Evolutionary conservation across 1,140 invertebrate species (phyloP), one percentile per base, ranked within the genome.

Genomic region (Bombus vancouverensis): DNA sequence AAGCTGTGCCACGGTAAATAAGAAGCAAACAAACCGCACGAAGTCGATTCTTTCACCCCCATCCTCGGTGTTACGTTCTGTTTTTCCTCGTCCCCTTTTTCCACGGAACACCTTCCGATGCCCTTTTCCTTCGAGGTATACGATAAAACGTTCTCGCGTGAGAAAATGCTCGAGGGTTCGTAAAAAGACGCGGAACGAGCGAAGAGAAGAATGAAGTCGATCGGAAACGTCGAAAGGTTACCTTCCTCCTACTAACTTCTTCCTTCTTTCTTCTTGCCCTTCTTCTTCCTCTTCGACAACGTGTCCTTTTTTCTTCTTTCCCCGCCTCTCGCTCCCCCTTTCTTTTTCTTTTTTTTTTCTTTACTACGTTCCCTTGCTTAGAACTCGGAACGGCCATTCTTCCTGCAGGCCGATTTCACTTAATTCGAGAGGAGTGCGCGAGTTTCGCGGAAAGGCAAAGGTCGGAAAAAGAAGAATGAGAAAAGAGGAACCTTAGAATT

Each of bases 221-320:
- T 93, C 91, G 91, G 89, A 92, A 93, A 93, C 90, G 91, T 92
- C 88, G 89, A 90, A 87, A 93, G 89, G 89, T 90, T 90, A 72
- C 88, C 88, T 88, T 91, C 84, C 81, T 89, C 73, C 59, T 62
- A 3, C 59, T 62, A 62, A 28, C 22, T 62, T 28, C 59, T 62
- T 12, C 3, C 59, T 53, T 53, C 47, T 53, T 53, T 53, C 47
- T 53, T 22, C 47, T 53, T 13, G 47, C 32, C 32, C 18, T 28
- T 9, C 12, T 37, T 42, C 72, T 9, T 34, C 65, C 15, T 66
- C 65, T 8, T 34, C 32, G 32, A 66, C 32, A 28, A 25, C 47
- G n/a, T 22, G 47, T 28, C 9, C 5, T 6, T 34, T 57, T 53
- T 78, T 44, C n/a, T 32, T 47, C 39, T 15, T 37, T 37, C 59